Base-by-base conservation (phyloP, 2,888 invertebrate species). In the Drosophila bunnanda region DNA sequence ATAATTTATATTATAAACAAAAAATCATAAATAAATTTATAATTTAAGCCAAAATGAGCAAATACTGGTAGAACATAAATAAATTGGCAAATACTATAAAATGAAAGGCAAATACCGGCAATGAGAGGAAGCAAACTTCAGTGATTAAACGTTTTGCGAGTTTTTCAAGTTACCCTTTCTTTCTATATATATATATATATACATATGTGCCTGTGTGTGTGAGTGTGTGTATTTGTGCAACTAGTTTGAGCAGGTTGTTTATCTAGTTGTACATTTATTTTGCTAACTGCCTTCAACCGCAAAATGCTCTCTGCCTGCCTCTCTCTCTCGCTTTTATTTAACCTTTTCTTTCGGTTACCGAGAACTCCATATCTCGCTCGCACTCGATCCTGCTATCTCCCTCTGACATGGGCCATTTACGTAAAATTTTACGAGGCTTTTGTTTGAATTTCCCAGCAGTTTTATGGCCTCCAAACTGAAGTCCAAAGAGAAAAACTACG, bases 201-300 rank as follows among this genome's bases (percentile, higher is more conserved):
- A 13, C 8, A 20, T 15, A 6, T n/a, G 25, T 46, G 44, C 46
- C 41, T 60, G 34, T 70, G 38, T 44, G 74, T 61, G 59, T n/a
- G n/a, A n/a, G 10, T n/a, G 22, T 46, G 44, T 53, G 46, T 60
- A 39, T 70, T 43, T 44, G 74, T 61, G 59, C 61, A 65, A 71
- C 76, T 78, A 61, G 62, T 81, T 84, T 82, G 58, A 76, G 75
- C 88, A 69, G 72, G 74, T 87, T 88, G 82, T 88, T 88, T 82
- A 76, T 88, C 79, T 85, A 70, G 85, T 79, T 85, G 79, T 82
- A 85, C 82, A 83, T 83, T 88, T 85, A 82, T 82, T 82, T 82
- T 79, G 88, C 88, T 79, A 85, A 82, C 88, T 82, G 86, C 88
- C 88, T 84, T 84, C 38, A 79, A 76, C 82, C 82, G 56, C 88